Conservation (phyloP, 2,797 vertebrate genomes). For the Enteromius anoplus region DNA sequence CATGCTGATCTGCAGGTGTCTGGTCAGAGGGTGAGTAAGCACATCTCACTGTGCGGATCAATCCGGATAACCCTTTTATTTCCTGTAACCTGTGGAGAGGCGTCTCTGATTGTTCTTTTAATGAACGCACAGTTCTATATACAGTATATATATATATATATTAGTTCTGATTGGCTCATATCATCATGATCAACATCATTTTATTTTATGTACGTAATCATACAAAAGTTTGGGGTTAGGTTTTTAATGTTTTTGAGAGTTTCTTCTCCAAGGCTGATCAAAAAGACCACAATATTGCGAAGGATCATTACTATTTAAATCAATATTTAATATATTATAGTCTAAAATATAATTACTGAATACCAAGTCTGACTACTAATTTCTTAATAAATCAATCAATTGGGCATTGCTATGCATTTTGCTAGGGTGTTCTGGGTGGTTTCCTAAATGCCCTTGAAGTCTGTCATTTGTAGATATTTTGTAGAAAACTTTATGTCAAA, state of each 20-base stretch:
- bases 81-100: slow-evolving; percentile 65
- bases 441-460: not conserved
- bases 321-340: not conserved
- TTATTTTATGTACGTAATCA: not conserved
- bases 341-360: not conserved
- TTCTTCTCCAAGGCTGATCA: not conserved
- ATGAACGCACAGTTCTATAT: slow-evolving; percentile 6
- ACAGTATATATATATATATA: not conserved
- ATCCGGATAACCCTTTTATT: slow-evolving; percentile 71
- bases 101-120: slow-evolving; percentile 69
- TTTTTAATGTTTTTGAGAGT: not conserved
- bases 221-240: not conserved
- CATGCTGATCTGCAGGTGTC: slow-evolving; percentile 55
- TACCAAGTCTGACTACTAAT: not conserved
- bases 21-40: slow-evolving; percentile 59
- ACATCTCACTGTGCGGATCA: slow-evolving; percentile 67
- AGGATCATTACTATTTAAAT: not conserved
- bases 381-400: not conserved
- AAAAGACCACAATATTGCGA: not conserved
- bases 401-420: not conserved
- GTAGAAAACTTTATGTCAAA: not conserved
- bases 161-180: not conserved
- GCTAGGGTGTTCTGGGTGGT: not conserved
- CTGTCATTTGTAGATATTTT: not conserved
- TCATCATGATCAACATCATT: not conserved